Percentiles rank a stretch among this genome's conserved stretches.
Conservation (phyloP, 1,140 invertebrate species). For the Euschistus heros region DNA sequence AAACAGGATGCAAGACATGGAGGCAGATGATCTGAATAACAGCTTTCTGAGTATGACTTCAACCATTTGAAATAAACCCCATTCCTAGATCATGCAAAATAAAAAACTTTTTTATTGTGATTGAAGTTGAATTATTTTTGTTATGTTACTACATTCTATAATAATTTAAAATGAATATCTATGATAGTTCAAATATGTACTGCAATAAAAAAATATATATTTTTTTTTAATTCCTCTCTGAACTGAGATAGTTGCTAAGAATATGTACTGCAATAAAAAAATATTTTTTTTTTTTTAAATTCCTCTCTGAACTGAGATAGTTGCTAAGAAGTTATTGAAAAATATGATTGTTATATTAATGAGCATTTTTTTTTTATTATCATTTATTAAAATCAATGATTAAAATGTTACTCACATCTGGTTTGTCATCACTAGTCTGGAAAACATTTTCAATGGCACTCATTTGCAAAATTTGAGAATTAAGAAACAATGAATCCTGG, state of each 20-base stretch:
- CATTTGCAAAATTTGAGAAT: conserved; percentile 20
- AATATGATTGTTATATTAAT: too few relatives aligned
- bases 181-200: background rate
- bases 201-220: too few relatives aligned
- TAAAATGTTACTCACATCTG: conserved; percentile 27
- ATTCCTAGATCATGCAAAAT: conserved; percentile 24
- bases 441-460: conserved; percentile 28
- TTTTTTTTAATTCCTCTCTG: too few relatives aligned
- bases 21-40: conserved; percentile 2
- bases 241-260: too few relatives aligned
- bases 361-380: too few relatives aligned
- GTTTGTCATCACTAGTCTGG: conserved; percentile 23
- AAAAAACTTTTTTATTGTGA: background rate
- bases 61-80: conserved; percentile 20
- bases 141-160: background rate
- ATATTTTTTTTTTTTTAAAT: too few relatives aligned
- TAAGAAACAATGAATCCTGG: background rate
- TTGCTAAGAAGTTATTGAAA: too few relatives aligned
- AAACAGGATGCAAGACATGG: conserved; percentile 20
- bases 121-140: background rate
- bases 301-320: too few relatives aligned
- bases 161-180: background rate
- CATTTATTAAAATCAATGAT: too few relatives aligned
- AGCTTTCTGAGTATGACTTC: conserved; percentile 21
- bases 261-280: too few relatives aligned